These are phyloP conservation scores for Calliopsis andreniformis DNA, from an alignment of 1,140 invertebrate genomes.

Conservation along the genomic window DNA sequence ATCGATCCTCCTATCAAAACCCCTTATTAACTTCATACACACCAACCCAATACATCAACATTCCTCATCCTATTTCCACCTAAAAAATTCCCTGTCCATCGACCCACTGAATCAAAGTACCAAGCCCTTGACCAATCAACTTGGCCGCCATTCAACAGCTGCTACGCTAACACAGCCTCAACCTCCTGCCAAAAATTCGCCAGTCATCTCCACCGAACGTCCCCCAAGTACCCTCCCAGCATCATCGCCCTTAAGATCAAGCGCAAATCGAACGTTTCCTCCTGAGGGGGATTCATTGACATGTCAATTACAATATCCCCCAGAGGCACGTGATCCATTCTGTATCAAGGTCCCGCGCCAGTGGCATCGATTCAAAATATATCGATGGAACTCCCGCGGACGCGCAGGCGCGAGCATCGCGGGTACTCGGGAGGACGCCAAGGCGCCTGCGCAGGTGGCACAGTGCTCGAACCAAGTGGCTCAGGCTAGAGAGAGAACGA, in stretches of 20 bases:
- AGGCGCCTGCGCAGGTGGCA: background rate
- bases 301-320: slow-evolving; percentile 35
- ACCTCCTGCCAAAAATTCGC: too few species aligned
- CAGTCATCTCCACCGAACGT: too few species aligned
- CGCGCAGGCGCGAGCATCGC: slow-evolving; percentile 27
- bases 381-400: background rate
- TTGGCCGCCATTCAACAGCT: too few species aligned
- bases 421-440: background rate
- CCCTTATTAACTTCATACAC: too few species aligned
- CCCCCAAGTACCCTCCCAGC: too few species aligned
- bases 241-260: background rate
- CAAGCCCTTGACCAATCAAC: too few species aligned
- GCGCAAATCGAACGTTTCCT: slow-evolving; percentile 31
- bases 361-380: slow-evolving; percentile 46
- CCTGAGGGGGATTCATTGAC: slow-evolving; percentile 28
- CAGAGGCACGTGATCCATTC: slow-evolving; percentile 8
- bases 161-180: too few species aligned
- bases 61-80: too few species aligned
- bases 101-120: too few species aligned
- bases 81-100: too few species aligned
- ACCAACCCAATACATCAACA: too few species aligned
- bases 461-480: background rate
- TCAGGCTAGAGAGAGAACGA: background rate
- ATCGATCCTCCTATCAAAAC: too few species aligned
- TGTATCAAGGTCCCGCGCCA: slow-evolving; percentile 50